Evolutionary conservation across 92 coral and sea anemone genomes (phyloP), one percentile per base, ranked within the genome.

Genomic region (Actinernus sp.): DNA sequence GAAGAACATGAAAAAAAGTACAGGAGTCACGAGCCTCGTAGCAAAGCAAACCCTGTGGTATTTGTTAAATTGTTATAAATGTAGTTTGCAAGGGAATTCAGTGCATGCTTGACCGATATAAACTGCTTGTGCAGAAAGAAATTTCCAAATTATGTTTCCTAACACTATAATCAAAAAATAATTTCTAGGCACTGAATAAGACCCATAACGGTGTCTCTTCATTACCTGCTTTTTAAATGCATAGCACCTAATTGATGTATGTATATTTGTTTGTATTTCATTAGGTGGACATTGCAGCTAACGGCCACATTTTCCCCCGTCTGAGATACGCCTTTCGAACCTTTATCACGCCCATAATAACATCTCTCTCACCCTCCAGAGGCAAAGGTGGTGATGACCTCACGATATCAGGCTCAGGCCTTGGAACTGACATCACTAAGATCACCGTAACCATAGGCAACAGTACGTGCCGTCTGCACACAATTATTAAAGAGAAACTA

Each of bases 331-430:
- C 92, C 1, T 76, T 79, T 60, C 73, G 85, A 20, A 49, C 77
- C 18, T 73, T 78, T 43, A 55, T 53, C 3, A 92, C 98, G 0
- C 98, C 98, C 0, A 61, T 66, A 30, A 81, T 92, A 18, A 49
- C 64, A 24, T 70, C 87, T 0, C 14, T 91, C 26, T 71, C 86
- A 27, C 93, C 98, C 50, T 34, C 86, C 68, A 61, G 21, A 8
- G 96, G 92, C 19, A 81, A 63, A 31, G 64, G 71, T 20, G 90
- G 90, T 2, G 50, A 71, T 11, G 70, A 49, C 8, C 59, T 92
- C 47, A 77, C 82, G 31, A 76, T 92, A 40, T 63, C 63, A 51
- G 98, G 98, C 3, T 44, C 81, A 40, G 89, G 87, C 17, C 88
- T 92, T 38, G 90, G 71, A 27, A 16, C 83, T 18, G 79, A 84